Base-by-base conservation (phyloP, 2,888 invertebrate species). In the Leptinotarsa haldemani region DNA sequence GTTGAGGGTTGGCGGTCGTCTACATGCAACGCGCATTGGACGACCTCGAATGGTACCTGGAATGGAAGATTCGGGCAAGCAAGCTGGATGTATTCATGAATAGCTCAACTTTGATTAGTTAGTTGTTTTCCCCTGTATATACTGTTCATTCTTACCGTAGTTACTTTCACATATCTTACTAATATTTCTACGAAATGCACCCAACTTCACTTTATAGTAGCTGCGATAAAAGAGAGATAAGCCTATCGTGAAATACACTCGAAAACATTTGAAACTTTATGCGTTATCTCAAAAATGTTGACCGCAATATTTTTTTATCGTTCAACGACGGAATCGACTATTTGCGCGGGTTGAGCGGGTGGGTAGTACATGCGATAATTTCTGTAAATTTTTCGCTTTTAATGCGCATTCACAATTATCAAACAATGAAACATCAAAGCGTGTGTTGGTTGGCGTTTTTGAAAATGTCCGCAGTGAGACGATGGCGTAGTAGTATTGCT, bases 321-420 rank as follows among this genome's bases (percentile, higher is more conserved):
- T 15, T n/a, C n/a, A 61, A n/a, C 61, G n/a, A 30, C 13, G 16
- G 7, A 56, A 56, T 20, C 2, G 18, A 53, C 18, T 58, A 15
- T 61, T 61, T n/a, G 61, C 61, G 61, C 40, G 40, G 61, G 61
- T n/a, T 4, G 25, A 30, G 16, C 15, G 30, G 18, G 40, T 61
- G 40, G 61, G 61, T 40, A 40, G 25, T 13, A 7, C 15, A 16
- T 15, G n/a, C 40, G 61, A 61, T 61, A 30, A 61, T 61, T 61
- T 16, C 61, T 61, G 61, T 30, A 61, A 56, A 30, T 61, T 61
- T 16, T 61, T 61, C 61, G n/a, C n/a, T 61, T 61, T n/a, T n/a
- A 61, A 30, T n/a, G 61, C 61, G 61, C 56, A 25, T 22, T 56
- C 1, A 30, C 61, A 61, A 25, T 61, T 61, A 61, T 61, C 61